Evolutionary conservation across 1,140 invertebrate genomes (phyloP), one percentile per base, ranked within the genome.

Genomic region (Sminthurinus signatus): DNA sequence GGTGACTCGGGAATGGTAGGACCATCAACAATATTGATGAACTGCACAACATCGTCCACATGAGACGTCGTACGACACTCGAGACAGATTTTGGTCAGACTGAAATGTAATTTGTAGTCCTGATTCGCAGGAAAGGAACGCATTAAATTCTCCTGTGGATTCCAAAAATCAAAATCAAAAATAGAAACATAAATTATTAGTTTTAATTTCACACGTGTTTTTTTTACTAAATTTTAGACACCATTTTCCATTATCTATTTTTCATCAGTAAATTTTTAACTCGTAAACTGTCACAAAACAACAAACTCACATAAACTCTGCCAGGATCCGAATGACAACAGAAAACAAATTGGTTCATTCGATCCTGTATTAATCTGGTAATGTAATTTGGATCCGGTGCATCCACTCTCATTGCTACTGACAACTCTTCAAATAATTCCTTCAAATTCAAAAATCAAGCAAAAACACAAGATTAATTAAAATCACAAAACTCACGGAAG

Each of bases 41-140:
- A 50, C 46, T 51, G 44, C 12, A 36, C 36, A 31, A 69, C 57
- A 2, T 51, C 25, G 31, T 69, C 67, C 12, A 44, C 51, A 46
- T 69, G 67, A 5, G 39, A 62, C 14, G 60, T 64, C 1, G 70
- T 71, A 2, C 64, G 36, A 55, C 70, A 71, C n/a, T 64, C 48
- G 15, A 71, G 52, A 48, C 70, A 71, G 8, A 71, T 65, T 64
- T 71, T 71, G 4, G 70, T 71, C 14, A 68, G 52, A 52, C 64
- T 68, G 25, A 63, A 71, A 21, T 61, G 29, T n/a, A 39, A 27
- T 32, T 48, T 39, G 42, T 50, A 44, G 29, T 60, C 57, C 4
- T 19, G 28, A 42, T 60, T 21, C 3, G 14, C 8, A 19, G 36
- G 62, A 50, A 64, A 5, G 29, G 54, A 56, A 10, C 54, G 3